phyloP scores from a whole-genome alignment of 2,113 vertebrate species.

The Lasiurus cinereus region DNA sequence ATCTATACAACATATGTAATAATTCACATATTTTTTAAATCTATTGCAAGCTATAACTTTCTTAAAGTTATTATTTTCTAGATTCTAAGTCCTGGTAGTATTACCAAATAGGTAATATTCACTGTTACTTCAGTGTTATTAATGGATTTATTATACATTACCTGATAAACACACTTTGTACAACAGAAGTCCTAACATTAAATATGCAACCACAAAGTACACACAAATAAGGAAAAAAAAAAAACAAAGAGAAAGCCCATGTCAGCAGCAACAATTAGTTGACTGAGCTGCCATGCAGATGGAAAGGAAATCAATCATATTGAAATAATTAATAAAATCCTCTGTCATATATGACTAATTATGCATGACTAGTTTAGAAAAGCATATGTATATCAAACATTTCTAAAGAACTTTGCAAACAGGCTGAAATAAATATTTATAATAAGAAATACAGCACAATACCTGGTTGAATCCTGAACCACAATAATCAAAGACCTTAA shows the following conservation, averaged over 20 bases:
- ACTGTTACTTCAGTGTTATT: not conserved
- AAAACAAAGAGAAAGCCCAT: not conserved
- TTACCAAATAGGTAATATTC: not conserved
- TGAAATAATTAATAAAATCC: conserved; percentile 77
- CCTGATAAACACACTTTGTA: not conserved
- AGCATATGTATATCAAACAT: conserved; percentile 66
- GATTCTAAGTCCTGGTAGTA: not conserved
- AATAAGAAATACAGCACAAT: conserved; percentile 63
- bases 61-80: not conserved
- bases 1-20: not conserved
- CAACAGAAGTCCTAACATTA: not conserved
- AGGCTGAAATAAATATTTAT: conserved; percentile 65
- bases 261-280: conserved; percentile 38
- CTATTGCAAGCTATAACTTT: not conserved
- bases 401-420: conserved; percentile 59
- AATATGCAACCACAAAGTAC: not conserved
- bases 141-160: not conserved
- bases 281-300: conserved; percentile 19
- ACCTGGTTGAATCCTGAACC: conserved; percentile 60
- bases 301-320: conserved; percentile 65
- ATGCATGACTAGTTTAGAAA: conserved; percentile 50
- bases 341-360: conserved; percentile 65
- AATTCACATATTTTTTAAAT: conserved; percentile 16
- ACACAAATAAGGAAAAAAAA: not conserved
- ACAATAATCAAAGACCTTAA: conserved; percentile 64